phyloP scores from a whole-genome alignment of 2,797 vertebrate genomes.

The Chelmon rostratus region DNA sequence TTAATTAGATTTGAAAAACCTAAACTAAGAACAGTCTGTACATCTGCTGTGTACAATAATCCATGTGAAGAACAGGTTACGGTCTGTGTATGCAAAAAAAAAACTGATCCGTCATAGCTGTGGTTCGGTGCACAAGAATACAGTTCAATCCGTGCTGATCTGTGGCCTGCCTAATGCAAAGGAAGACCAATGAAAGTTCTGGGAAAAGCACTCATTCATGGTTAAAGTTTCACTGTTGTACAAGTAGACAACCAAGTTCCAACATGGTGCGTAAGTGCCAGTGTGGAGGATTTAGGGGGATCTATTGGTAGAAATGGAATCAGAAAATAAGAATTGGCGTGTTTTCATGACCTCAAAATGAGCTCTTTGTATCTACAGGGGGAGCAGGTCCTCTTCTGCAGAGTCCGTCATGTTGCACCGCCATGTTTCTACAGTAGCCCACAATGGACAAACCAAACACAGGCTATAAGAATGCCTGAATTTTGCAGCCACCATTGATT shows the following conservation, averaged over 20 bases:
- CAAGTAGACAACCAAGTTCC: not conserved
- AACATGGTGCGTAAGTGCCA: not conserved
- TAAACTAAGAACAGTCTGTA: slow-evolving; percentile 40
- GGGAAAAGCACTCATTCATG: slow-evolving; percentile 15
- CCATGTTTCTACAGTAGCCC: too few relatives aligned
- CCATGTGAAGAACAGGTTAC: slow-evolving; percentile 6
- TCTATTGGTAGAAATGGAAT: too few relatives aligned
- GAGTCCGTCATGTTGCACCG: too few relatives aligned
- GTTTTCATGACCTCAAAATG: too few relatives aligned
- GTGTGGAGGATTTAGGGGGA: too few relatives aligned
- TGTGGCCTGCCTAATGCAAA: slow-evolving; percentile 20
- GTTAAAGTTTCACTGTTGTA: not conserved
- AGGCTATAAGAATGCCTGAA: too few relatives aligned
- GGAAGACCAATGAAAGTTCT: slow-evolving; percentile 32
- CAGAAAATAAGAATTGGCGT: too few relatives aligned
- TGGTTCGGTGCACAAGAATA: slow-evolving; percentile 26
- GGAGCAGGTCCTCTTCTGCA: too few relatives aligned
- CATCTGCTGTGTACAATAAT: slow-evolving; percentile 26
- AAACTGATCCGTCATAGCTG: slow-evolving; percentile 18
- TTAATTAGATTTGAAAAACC: slow-evolving; percentile 45
- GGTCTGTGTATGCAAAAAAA: slow-evolving; percentile 23
- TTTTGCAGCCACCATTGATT: too few relatives aligned
- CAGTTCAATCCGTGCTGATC: slow-evolving; percentile 12
- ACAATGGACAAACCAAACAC: too few relatives aligned
- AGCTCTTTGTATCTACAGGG: too few relatives aligned